Percentiles rank a stretch among this genome's conserved stretches.
phyloP scores from a whole-genome alignment of 2,797 vertebrate species.

The Cheracebus regulus region DNA sequence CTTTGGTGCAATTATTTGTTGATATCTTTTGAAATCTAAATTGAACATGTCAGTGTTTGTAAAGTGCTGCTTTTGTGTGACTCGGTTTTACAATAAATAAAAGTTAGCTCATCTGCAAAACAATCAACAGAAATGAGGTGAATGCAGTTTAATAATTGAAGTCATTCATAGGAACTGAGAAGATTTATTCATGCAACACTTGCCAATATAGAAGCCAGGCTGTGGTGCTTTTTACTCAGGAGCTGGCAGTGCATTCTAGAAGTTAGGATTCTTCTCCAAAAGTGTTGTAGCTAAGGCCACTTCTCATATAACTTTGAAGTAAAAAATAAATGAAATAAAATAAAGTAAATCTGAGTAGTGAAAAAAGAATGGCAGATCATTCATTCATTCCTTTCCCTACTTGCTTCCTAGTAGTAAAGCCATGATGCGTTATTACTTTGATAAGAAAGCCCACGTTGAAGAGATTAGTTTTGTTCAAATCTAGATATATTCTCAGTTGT shows the following conservation, averaged over 20 bases:
- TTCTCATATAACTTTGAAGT: background rate
- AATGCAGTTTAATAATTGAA: background rate
- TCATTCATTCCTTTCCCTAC: background rate
- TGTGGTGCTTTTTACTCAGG: background rate
- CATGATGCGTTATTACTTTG: background rate
- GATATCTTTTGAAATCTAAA: conserved; percentile 37
- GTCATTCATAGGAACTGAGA: background rate
- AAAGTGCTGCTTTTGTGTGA: background rate
- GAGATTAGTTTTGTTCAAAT: background rate
- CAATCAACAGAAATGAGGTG: background rate
- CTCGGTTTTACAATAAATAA: conserved; percentile 1
- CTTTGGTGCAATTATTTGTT: background rate
- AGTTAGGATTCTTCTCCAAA: background rate
- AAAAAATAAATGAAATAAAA: background rate
- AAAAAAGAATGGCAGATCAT: background rate
- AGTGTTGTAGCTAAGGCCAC: background rate
- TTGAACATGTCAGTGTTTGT: background rate
- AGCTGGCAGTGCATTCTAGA: background rate
- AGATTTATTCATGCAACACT: background rate
- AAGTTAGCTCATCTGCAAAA: background rate
- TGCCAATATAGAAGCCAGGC: background rate
- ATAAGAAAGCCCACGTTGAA: background rate
- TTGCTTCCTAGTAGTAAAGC: background rate
- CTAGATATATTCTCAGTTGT: background rate
- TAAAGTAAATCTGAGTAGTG: background rate